These are phyloP conservation scores for Epinephelus moara DNA, from an alignment of 2,113 vertebrate genomes.

Conservation along the genomic window DNA sequence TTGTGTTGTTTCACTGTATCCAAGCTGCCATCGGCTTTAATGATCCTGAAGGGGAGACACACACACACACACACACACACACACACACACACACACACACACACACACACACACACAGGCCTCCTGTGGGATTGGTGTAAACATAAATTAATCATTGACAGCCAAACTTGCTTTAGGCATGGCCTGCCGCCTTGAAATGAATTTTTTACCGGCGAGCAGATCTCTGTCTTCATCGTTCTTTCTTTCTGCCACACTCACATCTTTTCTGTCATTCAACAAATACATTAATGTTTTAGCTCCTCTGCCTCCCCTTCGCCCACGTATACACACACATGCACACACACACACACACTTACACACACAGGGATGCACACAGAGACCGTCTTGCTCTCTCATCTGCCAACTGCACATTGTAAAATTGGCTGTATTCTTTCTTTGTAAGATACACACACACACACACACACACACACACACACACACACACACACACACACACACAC, in stretches of 20 bases:
- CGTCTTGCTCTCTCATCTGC: neutral
- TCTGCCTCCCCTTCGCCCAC: neutral
- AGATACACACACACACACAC: slow-evolving; percentile 9
- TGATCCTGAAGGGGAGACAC: slow-evolving; percentile 22
- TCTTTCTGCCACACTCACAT: neutral
- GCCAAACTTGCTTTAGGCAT: slow-evolving; percentile 61
- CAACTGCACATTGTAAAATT: slow-evolving; percentile 1
- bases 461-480: neutral
- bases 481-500: slow-evolving; percentile 13
- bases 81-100: slow-evolving; percentile 29
- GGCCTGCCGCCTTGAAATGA: slow-evolving; percentile 58
- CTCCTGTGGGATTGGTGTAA: slow-evolving; percentile 49
- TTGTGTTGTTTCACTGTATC: slow-evolving; percentile 13
- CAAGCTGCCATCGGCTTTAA: neutral
- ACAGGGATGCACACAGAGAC: neutral
- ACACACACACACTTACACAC: slow-evolving; percentile 11
- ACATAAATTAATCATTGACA: slow-evolving; percentile 68
- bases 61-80: slow-evolving; percentile 27
- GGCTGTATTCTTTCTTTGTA: neutral
- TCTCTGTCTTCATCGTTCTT: slow-evolving; percentile 24
- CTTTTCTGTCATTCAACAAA: slow-evolving; percentile 9
- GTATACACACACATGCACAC: slow-evolving; percentile 10
- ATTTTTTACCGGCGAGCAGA: slow-evolving; percentile 43
- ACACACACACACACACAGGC: neutral
- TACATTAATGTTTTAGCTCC: slow-evolving; percentile 19